A percentile compares a stretch with the other conserved stretches of the same genome.
phyloP scores from a whole-genome alignment of 2,888 invertebrate species.

The Hydroisotoma schaefferi region DNA sequence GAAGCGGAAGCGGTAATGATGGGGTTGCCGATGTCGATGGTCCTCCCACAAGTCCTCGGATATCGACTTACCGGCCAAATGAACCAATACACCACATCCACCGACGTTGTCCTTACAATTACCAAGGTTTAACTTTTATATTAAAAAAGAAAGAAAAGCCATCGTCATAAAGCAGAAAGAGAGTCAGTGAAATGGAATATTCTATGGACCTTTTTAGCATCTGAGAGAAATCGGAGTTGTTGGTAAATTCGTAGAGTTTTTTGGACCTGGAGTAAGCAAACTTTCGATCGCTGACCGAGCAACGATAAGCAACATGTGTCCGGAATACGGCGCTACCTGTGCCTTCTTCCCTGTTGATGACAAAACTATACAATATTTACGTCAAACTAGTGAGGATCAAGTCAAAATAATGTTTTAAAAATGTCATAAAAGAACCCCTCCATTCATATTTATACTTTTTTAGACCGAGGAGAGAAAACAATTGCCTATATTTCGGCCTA shows the following conservation, averaged over 20 bases:
- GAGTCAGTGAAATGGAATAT: neutral
- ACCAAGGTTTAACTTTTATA: conserved; percentile 68
- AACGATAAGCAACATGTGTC: conserved; percentile 98
- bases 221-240: conserved; percentile 91
- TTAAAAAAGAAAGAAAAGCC: neutral
- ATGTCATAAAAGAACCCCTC: neutral
- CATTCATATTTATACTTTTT: conserved; percentile 25
- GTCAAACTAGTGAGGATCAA: conserved; percentile 67
- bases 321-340: conserved; percentile 95
- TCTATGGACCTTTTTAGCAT: conserved; percentile 58
- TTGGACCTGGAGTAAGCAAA: conserved; percentile 84
- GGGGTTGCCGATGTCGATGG: conserved; percentile 97
- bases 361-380: conserved; percentile 73
- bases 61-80: conserved; percentile 81
- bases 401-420: neutral
- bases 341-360: conserved; percentile 91
- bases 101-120: conserved; percentile 93
- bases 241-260: conserved; percentile 98
- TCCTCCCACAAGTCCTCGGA: conserved; percentile 92
- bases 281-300: conserved; percentile 95
- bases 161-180: neutral
- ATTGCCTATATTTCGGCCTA: conserved; percentile 76
- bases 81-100: conserved; percentile 82
- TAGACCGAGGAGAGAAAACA: conserved; percentile 76
- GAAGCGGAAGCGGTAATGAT: conserved; percentile 99